Conservation (phyloP, 1,140 invertebrate genomes). For the Drosophila virilis region DNA sequence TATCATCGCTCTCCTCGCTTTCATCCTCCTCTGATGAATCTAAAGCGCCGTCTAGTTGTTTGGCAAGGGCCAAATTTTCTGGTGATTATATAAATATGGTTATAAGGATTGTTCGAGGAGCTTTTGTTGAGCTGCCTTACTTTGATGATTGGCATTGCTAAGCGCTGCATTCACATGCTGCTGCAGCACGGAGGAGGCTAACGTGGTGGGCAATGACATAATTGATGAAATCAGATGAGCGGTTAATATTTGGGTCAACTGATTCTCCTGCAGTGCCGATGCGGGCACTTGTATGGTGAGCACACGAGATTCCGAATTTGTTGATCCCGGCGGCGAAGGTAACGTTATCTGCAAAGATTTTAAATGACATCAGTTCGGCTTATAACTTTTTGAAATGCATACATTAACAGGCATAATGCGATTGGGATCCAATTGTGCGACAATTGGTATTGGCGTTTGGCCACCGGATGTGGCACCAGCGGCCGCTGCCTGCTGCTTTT, state of each 20-base stretch:
- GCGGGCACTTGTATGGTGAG: conserved; percentile 94
- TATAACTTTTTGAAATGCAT: conserved; percentile 11
- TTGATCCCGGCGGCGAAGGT: conserved; percentile 88
- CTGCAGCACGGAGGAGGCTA: conserved; percentile 92
- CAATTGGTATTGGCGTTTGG: conserved; percentile 79
- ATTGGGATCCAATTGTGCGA: conserved; percentile 83
- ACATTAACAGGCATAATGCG: conserved; percentile 84
- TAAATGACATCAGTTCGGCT: conserved; percentile 25
- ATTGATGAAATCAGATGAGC: conserved; percentile 94
- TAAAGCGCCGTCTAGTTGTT: conserved; percentile 88
- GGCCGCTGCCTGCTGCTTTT: conserved; percentile 70
- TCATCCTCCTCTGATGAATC: conserved; percentile 92
- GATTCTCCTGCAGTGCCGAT: conserved; percentile 90
- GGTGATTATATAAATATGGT: background rate
- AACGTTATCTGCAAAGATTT: conserved; percentile 84
- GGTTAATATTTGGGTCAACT: conserved; percentile 87
- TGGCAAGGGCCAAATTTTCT: conserved; percentile 75
- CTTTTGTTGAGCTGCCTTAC: conserved; percentile 48
- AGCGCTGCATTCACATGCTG: conserved; percentile 94
- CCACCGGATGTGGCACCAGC: conserved; percentile 27
- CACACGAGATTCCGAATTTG: conserved; percentile 88
- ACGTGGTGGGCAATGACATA: conserved; percentile 90
- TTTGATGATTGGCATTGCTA: conserved; percentile 85
- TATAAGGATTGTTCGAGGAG: background rate
- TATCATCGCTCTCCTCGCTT: conserved; percentile 88